A percentile compares a stretch with the other conserved stretches of the same genome.
phyloP scores from a whole-genome alignment of 2,113 vertebrate species.

The Mionectes macconnelli region DNA sequence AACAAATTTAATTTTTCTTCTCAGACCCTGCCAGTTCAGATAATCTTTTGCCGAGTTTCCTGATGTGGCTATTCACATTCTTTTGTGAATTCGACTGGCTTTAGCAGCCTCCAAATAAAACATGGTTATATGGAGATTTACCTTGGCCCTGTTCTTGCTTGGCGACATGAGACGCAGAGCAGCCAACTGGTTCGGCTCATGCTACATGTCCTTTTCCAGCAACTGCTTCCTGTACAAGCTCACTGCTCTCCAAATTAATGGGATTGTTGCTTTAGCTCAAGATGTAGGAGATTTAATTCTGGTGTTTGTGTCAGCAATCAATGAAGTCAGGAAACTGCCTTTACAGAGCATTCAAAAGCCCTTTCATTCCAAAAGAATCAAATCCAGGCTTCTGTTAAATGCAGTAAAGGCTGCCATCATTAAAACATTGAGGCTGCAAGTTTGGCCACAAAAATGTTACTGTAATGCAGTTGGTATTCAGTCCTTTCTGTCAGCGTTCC shows the following conservation, averaged over 20 bases:
- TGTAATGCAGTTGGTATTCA: slow-evolving; percentile 34
- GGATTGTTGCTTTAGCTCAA: slow-evolving; percentile 42
- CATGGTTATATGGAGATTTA: slow-evolving; percentile 42
- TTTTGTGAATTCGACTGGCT: slow-evolving; percentile 12
- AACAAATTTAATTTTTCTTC: slow-evolving; percentile 36
- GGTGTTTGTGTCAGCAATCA: slow-evolving; percentile 38
- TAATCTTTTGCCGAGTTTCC: slow-evolving; percentile 35
- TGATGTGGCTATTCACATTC: slow-evolving; percentile 54
- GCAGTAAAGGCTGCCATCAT: slow-evolving; percentile 34
- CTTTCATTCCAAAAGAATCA: slow-evolving; percentile 47
- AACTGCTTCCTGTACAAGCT: slow-evolving; percentile 31
- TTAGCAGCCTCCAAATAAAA: slow-evolving; percentile 57
- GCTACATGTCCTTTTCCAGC: slow-evolving; percentile 17
- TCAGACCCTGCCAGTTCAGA: slow-evolving; percentile 1
- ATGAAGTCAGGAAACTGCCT: slow-evolving; percentile 41
- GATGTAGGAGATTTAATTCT: slow-evolving; percentile 37
- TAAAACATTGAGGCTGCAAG: slow-evolving; percentile 52
- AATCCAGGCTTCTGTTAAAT: slow-evolving; percentile 58
- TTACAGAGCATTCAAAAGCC: slow-evolving; percentile 50
- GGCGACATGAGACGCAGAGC: neutral
- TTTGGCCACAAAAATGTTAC: slow-evolving; percentile 62
- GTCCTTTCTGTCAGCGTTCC: neutral
- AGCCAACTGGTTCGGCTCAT: slow-evolving; percentile 12
- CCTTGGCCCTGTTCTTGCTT: slow-evolving; percentile 37
- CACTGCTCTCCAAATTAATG: slow-evolving; percentile 14